These are phyloP conservation scores for Zoanthus sansibaricus DNA, from an alignment of 92 coral and sea anemone species.

Conservation along the genomic window DNA sequence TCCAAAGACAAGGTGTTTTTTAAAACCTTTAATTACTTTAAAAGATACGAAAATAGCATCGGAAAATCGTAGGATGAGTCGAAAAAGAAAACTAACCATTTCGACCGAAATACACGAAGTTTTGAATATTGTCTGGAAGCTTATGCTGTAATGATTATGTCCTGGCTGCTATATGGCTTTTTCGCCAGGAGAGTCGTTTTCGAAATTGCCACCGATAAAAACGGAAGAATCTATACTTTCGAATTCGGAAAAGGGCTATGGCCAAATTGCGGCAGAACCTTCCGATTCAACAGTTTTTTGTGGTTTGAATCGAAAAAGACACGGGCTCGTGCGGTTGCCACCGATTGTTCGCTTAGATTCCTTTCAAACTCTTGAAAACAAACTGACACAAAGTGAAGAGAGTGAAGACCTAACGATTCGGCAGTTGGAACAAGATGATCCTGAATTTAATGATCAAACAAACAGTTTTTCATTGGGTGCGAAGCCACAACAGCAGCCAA, in stretches of 20 bases:
- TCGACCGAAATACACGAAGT: not conserved
- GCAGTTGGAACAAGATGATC: not conserved
- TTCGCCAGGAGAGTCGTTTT: conserved; percentile 70
- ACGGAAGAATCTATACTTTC: conserved; percentile 28
- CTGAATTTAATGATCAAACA: conserved; percentile 27
- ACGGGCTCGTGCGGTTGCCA: conserved; percentile 84
- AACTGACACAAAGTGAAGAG: conserved; percentile 12
- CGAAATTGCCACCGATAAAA: conserved; percentile 85
- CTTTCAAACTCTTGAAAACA: conserved; percentile 11
- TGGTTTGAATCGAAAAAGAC: conserved; percentile 74
- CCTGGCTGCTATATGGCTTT: conserved; percentile 65
- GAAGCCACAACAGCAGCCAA: not conserved
- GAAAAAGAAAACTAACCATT: not conserved
- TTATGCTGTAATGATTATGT: not conserved
- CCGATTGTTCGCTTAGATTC: conserved; percentile 81
- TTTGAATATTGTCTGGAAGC: not conserved
- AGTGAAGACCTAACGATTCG: conserved; percentile 1
- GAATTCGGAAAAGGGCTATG: not conserved
- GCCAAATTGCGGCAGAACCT: conserved; percentile 32
- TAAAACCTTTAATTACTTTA: not conserved
- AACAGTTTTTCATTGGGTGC: not conserved
- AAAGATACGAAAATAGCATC: not conserved
- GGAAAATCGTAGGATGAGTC: not conserved
- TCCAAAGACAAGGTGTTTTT: not conserved
- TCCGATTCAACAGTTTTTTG: conserved; percentile 19